Evolutionary conservation across 2,888 invertebrate genomes (phyloP).

Genomic region (Malacosoma neustria): DNA sequence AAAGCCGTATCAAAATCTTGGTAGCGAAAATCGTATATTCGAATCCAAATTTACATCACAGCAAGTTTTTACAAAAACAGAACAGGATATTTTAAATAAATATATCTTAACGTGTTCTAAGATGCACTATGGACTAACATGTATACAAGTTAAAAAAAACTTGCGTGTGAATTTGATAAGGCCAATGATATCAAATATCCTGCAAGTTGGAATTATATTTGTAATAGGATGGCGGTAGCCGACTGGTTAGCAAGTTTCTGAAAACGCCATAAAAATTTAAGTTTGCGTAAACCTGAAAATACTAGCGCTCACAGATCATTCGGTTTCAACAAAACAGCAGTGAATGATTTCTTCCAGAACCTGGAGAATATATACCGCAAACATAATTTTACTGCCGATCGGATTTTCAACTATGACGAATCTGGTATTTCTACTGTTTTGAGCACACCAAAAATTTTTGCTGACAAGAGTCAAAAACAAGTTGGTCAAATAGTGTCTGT

Average conservation of each 20-base stretch:
- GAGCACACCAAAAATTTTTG: constrained; percentile 13
- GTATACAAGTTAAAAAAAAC: constrained; percentile 1
- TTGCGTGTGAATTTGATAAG: no score
- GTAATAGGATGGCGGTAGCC: constrained; percentile 8
- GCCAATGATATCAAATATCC: constrained; percentile 5
- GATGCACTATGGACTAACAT: no score
- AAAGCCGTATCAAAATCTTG: no score
- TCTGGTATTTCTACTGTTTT: constrained; percentile 13
- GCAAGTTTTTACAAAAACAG: no score
- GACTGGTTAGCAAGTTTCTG: constrained; percentile 9
- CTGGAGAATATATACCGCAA: no score
- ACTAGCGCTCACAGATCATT: constrained; percentile 23
- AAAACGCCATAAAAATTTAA: constrained; percentile 8
- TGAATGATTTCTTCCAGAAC: not conserved
- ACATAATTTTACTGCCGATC: constrained; percentile 8
- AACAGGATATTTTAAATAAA: no score
- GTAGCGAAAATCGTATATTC: no score
- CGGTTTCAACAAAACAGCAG: constrained; percentile 19
- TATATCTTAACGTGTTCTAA: no score
- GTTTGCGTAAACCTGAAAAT: constrained; percentile 22
- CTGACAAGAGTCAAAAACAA: constrained; percentile 16
- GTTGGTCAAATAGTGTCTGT: constrained; percentile 28
- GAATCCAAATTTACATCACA: no score
- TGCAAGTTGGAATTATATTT: constrained; percentile 6
- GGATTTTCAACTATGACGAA: constrained; percentile 14